Conservation (phyloP, 1,140 invertebrate genomes). For the Whitmania pigra region DNA sequence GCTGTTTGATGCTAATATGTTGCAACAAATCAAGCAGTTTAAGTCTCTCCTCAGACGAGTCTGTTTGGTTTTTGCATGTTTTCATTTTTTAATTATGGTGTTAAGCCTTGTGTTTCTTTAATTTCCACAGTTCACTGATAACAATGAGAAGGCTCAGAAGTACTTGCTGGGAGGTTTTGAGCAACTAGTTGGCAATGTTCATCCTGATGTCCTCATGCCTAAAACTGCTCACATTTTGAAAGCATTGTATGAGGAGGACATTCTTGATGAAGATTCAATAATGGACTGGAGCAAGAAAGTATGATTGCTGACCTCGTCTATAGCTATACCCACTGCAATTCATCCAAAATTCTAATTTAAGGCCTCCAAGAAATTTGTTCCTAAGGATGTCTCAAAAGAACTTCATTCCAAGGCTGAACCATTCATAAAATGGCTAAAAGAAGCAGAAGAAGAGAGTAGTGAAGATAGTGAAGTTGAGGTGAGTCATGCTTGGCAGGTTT, state of each 20-base stretch:
- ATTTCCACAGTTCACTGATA: conserved; percentile 62
- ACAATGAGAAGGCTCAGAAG: conserved; percentile 79
- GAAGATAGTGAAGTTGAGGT: conserved; percentile 45
- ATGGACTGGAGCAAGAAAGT: conserved; percentile 89
- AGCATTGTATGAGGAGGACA: conserved; percentile 83
- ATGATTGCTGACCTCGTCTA: conserved; percentile 30
- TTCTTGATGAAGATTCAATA: conserved; percentile 81
- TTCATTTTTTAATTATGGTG: background rate
- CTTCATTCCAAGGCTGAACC: conserved; percentile 81
- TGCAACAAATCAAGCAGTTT: conserved; percentile 54
- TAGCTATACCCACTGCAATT: background rate
- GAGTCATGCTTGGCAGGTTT: conserved; percentile 56
- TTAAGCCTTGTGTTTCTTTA: background rate
- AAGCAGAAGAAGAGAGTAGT: conserved; percentile 80
- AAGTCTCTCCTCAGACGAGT: conserved; percentile 47
- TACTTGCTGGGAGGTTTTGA: conserved; percentile 89
- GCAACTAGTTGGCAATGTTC: conserved; percentile 67
- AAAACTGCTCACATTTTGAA: conserved; percentile 83
- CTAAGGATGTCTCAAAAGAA: conserved; percentile 74
- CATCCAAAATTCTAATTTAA: background rate
- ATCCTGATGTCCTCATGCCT: conserved; percentile 63
- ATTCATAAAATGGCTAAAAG: conserved; percentile 89
- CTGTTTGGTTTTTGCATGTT: conserved; percentile 26
- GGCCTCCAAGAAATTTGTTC: conserved; percentile 72
- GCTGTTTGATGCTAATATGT: conserved; percentile 71